Base-by-base conservation (phyloP, 1,140 invertebrate species). In the Pemphigus obesinymphae region DNA sequence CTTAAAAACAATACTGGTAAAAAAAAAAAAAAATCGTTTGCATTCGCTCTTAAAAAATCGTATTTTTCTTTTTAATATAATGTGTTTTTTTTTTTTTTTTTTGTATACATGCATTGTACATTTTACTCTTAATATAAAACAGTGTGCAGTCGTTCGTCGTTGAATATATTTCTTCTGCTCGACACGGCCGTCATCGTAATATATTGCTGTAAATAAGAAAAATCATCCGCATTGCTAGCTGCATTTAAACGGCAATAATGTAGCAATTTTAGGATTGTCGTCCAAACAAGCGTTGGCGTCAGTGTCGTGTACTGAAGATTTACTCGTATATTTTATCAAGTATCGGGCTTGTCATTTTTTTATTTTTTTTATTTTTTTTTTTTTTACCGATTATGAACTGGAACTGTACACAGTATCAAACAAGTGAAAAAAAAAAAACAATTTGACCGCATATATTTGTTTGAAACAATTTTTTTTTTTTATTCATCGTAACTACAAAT, bases 91-190 rank as follows among this genome's bases (percentile, higher is more conserved):
- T 58, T 15, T 40, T 55, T 53, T 73, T 72, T n/a, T 37, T 58
- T 70, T 82, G 82, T 58, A 82, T 43, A 75, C 72, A 75, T 58
- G 53, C 82, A 70, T 82, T 73, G 48, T 70, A 53, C 72, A 61
- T 26, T n/a, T 40, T 43, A 11, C 26, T n/a, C 31, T 63, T 40
- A 55, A 45, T 3, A 26, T 63, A 76, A 58, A 58, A 76, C 23
- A 2, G 45, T 10, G 50, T 23, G 3, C 7, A n/a, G 23, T 31
- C 5, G 50, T 20, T 53, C 29, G 5, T 34, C 31, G 53, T 76
- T n/a, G 4, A 5, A 58, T 13, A 5, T 3, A 20, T 26, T 40
- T 78, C 66, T 70, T 43, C 66, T 40, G 4, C 0, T 0, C 26
- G 8, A 63, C n/a, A n/a, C n/a, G 29, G 10, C 8, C 20, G 23